Conservation (phyloP, 2,888 invertebrate genomes). For the Acronicta alni region DNA sequence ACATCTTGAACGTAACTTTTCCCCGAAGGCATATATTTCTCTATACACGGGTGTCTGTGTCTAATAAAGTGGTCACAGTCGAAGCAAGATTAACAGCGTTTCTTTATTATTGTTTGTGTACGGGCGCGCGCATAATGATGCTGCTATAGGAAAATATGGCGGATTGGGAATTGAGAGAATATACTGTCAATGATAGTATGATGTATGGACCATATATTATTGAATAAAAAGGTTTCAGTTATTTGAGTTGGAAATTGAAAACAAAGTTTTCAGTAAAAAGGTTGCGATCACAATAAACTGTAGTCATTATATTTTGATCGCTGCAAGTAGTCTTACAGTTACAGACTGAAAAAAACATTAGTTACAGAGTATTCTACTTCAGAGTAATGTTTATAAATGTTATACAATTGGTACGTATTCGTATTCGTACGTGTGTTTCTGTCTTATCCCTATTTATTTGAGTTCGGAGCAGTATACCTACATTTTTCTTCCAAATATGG, state of each 20-base stretch:
- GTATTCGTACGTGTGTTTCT: no score
- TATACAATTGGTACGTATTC: no score
- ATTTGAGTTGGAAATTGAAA: conserved; percentile 8
- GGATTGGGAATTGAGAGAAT: conserved; percentile 40
- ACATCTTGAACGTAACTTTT: conserved; percentile 70
- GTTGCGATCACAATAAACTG: no score
- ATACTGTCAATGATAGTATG: conserved; percentile 45
- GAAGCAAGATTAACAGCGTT: conserved; percentile 87
- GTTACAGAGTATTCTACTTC: no score
- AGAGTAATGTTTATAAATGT: no score
- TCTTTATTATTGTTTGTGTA: conserved; percentile 83
- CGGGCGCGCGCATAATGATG: conserved; percentile 66
- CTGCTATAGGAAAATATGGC: conserved; percentile 39
- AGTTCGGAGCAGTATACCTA: no score
- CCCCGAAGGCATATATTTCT: conserved; percentile 85
- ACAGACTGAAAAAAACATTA: no score
- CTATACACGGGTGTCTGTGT: conserved; percentile 81
- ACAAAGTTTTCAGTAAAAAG: neutral
- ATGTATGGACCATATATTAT: conserved; percentile 34
- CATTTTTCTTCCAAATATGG: no score
- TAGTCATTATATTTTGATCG: no score
- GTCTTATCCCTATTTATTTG: no score
- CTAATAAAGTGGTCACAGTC: conserved; percentile 88
- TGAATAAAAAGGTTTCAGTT: conserved; percentile 7
- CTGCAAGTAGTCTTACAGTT: no score